A percentile compares a stretch with the other conserved stretches of the same genome.
Conservation (phyloP, 1,140 invertebrate genomes). For the Sinella curviseta region DNA sequence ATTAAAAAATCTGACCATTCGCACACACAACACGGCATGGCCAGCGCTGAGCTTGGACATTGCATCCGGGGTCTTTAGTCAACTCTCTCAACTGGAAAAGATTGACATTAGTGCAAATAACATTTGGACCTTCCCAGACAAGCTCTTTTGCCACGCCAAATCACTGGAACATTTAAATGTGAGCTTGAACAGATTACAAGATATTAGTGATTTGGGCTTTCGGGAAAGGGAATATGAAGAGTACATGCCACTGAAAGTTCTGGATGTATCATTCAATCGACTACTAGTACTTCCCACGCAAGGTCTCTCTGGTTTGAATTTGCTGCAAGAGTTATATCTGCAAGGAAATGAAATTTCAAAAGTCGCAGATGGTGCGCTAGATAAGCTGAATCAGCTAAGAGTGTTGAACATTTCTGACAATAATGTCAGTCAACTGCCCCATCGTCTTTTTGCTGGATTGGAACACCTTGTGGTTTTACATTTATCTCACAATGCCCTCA, state of each 20-base stretch:
- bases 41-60: constrained; percentile 75
- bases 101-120: constrained; percentile 85
- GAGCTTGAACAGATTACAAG: constrained; percentile 79
- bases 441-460: constrained; percentile 75
- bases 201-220: constrained; percentile 78
- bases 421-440: constrained; percentile 79
- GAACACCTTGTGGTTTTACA: constrained; percentile 80
- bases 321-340: constrained; percentile 71
- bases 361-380: constrained; percentile 76
- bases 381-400: constrained; percentile 73
- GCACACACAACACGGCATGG: constrained; percentile 77
- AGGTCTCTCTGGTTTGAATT: constrained; percentile 69
- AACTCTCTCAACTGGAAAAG: constrained; percentile 71
- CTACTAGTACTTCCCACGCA: constrained; percentile 76
- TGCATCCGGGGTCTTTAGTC: constrained; percentile 69
- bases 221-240: constrained; percentile 58
- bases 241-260: constrained; percentile 70
- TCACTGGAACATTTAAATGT: constrained; percentile 76
- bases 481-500: constrained; percentile 81
- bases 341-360: constrained; percentile 82
- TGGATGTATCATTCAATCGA: constrained; percentile 83
- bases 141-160: constrained; percentile 76
- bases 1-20: constrained; percentile 77
- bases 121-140: constrained; percentile 81
- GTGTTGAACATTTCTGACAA: constrained; percentile 83